Evolutionary conservation across 2,113 vertebrate genomes (phyloP), one percentile per base, ranked within the genome.

Genomic region (Peromyscus californicus): DNA sequence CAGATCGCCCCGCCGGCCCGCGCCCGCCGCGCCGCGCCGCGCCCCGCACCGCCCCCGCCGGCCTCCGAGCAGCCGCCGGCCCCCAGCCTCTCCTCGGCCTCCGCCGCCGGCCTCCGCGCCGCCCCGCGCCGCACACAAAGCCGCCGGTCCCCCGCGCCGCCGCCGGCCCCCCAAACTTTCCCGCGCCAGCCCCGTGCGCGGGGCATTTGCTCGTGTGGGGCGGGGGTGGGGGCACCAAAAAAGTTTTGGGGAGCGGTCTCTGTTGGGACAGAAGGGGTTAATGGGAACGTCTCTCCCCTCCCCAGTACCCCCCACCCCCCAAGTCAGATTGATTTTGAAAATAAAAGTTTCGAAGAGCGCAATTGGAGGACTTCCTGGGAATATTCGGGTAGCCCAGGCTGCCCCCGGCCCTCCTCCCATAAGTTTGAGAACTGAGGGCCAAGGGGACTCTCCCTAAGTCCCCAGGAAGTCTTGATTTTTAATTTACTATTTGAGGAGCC

Each of bases 31-130:
- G 94, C 93, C 89, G 96, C 96, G 94, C 95, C 95, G 91, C 97
- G 75, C 97, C 94, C 94, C 96, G 95, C 96, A 89, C 96, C 84
- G 90, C 95, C 76, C 95, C 94, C 88, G 88, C 70, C 87, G 61
- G 88, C 97, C 78, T 95, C 94, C 92, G 93, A 86, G 87, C 95
- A 79, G 91, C 57, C 54, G 87, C 84, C 88, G 94, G 82, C 95
- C 97, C 87, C 95, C 69, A 72, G 69, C 88, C 48, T 48, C 48
- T n/a, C 69, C 69, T 74, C 51, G 95, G 94, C 98, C 97, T 91
- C 97, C 92, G 96, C 96, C 89, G 65, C 93, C 93, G 94, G 96
- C 98, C 98, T 96, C 95, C 96, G 96, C 97, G 90, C 94, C 90
- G 90, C 96, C 80, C 95, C 96, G 96, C 97, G 92, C 96, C 65